Base-by-base conservation (phyloP, 2,797 vertebrate species). In the Argyrosomus regius region DNA sequence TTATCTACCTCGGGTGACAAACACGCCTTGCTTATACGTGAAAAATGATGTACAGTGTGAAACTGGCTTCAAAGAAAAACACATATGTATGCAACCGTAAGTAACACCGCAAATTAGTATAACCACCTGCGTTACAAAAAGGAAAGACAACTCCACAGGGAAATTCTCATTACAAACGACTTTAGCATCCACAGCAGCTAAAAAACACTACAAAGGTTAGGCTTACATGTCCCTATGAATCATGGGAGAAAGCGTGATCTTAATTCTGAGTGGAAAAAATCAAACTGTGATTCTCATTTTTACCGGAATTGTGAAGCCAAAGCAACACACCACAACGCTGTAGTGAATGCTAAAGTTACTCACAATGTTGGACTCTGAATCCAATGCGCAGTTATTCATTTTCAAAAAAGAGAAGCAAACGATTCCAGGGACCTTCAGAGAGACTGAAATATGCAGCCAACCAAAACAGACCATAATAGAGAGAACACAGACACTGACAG, bases 401-500 rank as follows among this genome's bases (percentile, higher is more conserved):
- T 48, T 43, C 1, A 52, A 24, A 52, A 41, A 22, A 26, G 26
- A 26, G 26, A 39, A 39, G 20, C 56, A 43, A 43, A 26, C 35
- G 35, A 11, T 22, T 66, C n/a, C 26, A 46, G 61, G 13, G 22
- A 66, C 22, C 11, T 53, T 54, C 49, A 69, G 6, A 20, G 45
- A 26, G 24, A 9, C 26, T 22, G 39, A 64, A 75, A 75, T 16
- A 54, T 11, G 50, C 11, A 11, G 9, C 20, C 57, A 39, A n/a
- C 65, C 13, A 7, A 16, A 45, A 20, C 39, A 4, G n/a, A 17
- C 3, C 9, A 13, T 22, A 58, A 58, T 5, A n/a, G 13, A 58
- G 68, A 49, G 66, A 77, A 54, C 35, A 61, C 17, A 39, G 48
- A 59, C 57, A n/a, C 54, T 65, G 59, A 77, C 53, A 72, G 74